Conservation (phyloP, 2,797 vertebrate species). For the Kryptolebias ocellatus region DNA sequence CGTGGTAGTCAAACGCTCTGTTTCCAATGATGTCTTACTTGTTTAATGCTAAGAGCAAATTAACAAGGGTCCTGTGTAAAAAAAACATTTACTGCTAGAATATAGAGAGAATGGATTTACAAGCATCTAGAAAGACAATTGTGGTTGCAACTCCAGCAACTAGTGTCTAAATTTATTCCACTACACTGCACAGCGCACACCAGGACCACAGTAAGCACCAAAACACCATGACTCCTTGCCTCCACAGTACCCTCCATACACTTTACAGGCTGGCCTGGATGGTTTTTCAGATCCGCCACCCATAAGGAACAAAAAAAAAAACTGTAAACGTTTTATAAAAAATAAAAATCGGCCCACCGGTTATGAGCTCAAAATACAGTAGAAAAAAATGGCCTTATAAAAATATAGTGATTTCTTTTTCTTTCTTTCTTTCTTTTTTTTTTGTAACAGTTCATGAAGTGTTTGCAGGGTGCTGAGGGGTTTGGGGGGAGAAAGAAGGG, state of each 20-base stretch:
- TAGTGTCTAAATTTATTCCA: conserved; percentile 52
- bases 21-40: conserved; percentile 30
- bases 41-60: conserved; percentile 25
- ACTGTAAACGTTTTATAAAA: conserved; percentile 81
- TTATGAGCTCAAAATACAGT: conserved; percentile 82
- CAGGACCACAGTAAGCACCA: conserved; percentile 74
- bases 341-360: conserved; percentile 71
- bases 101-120: conserved; percentile 41
- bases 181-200: conserved; percentile 56
- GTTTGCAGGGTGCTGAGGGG: conserved; percentile 64
- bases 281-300: conserved; percentile 70
- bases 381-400: conserved; percentile 84
- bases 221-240: conserved; percentile 63
- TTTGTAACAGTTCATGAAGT: conserved; percentile 69
- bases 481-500: conserved; percentile 36
- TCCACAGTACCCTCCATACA: conserved; percentile 54
- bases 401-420: conserved; percentile 83
- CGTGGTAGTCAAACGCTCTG: conserved; percentile 31
- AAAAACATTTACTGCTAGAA: conserved; percentile 43
- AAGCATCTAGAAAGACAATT: conserved; percentile 49
- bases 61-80: conserved; percentile 33
- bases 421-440: conserved; percentile 51
- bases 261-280: conserved; percentile 59
- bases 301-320: conserved; percentile 72
- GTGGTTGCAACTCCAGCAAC: conserved; percentile 50